Evolutionary conservation across 2,797 vertebrate species (phyloP), one percentile per base, ranked within the genome.

Genomic region (Remorina albescens): DNA sequence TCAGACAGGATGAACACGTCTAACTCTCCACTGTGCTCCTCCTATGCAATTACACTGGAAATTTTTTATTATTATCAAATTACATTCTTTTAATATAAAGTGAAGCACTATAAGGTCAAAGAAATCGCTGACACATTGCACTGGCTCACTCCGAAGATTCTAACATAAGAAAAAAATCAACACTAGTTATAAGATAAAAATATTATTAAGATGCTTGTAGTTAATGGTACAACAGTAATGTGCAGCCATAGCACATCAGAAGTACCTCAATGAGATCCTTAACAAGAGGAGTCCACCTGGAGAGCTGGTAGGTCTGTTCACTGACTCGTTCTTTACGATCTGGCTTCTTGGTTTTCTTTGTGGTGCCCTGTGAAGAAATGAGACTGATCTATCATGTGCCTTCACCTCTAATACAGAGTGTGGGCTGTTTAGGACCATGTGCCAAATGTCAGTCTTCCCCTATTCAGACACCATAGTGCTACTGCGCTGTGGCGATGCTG

Each of bases 301-400:
- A 99, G 6, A 99, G 96, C 94, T 99, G 98, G 92, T 99, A 99
- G 19, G 97, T 99, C 91, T 99, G 98, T 89, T 99, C 98, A 0
- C 97, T 98, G 91, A 98, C 93, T 39, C 98, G 92, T 36, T 99
- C 98, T 88, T 99, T 99, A 56, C 98, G 95, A 61, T 99, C 98
- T 0, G 96, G 92, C 90, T 97, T 99, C 94, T 97, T 99, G 70
- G 94, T 68, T 88, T 98, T 97, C 54, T 97, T 90, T 80, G 25
- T 1, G 2, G 70, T 70, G 3, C 67, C 88, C 90, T 91, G 76
- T 26, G 36, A 68, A 67, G 4, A 83, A 16, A 66, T 0, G 2
- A 50, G 0, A 9, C 18, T 39, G 7, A 53, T 55, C 10, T 73
- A 28, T 8, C 32, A 47, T 23, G 41, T 19, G 39, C 12, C 57